phyloP scores from a whole-genome alignment of 1,140 invertebrate genomes.

The Acromyrmex charruanus region DNA sequence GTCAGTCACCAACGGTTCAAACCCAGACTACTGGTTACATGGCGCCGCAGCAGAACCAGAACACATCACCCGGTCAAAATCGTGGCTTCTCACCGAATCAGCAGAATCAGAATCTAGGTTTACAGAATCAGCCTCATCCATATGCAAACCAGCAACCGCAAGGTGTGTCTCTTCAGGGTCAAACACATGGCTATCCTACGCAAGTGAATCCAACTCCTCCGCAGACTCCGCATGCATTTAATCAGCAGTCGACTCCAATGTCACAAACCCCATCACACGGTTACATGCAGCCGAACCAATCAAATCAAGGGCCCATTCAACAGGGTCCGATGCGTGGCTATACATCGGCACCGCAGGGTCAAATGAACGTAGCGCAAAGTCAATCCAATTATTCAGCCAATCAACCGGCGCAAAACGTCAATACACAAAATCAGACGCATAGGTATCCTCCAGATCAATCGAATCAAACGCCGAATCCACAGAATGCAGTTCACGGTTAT shows the following conservation, averaged over 20 bases:
- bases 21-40: constrained; percentile 69
- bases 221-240: constrained; percentile 73
- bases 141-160: constrained; percentile 72
- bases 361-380: constrained; percentile 65
- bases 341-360: constrained; percentile 63
- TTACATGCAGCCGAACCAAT: constrained; percentile 69
- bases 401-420: constrained; percentile 64
- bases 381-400: constrained; percentile 58
- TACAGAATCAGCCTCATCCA: constrained; percentile 75
- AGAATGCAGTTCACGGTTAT: constrained; percentile 76
- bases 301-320: constrained; percentile 65
- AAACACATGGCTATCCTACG: constrained; percentile 69
- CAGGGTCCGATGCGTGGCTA: constrained; percentile 76
- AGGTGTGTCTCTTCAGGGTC: constrained; percentile 66
- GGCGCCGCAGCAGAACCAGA: constrained; percentile 65
- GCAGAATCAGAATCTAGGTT: constrained; percentile 70
- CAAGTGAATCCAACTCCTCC: constrained; percentile 66
- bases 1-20: constrained; percentile 69
- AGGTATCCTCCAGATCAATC: constrained; percentile 76
- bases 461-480: constrained; percentile 57
- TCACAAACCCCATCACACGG: constrained; percentile 64
- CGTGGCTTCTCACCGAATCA: constrained; percentile 76
- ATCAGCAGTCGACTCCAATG: constrained; percentile 72
- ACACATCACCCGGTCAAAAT: constrained; percentile 61
- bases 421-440: constrained; percentile 70